Evolutionary conservation across 2,113 vertebrate genomes (phyloP), one percentile per base, ranked within the genome.

Genomic region (Ammodytes marinus): DNA sequence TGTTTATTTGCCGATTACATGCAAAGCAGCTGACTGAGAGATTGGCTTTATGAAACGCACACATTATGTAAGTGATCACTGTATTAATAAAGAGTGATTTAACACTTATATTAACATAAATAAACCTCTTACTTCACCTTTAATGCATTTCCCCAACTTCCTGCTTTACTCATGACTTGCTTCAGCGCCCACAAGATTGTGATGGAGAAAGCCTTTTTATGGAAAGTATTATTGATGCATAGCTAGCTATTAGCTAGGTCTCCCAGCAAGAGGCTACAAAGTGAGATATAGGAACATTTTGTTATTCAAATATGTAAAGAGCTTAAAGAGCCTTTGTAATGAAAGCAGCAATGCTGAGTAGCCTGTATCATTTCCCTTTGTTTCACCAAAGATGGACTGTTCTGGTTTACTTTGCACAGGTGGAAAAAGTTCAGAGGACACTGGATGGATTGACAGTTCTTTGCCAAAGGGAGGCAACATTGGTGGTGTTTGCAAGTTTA

Each of bases 191-290:
- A 0, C 50, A 58, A 9, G 50, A 59, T 49, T 39, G 60, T 66
- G 60, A 86, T 72, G 27, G 80, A 78, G 75, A 27, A 39, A 49
- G 54, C 61, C 40, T 8, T 83, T 74, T 75, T 53, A 59, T 42
- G 15, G 42, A 8, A 54, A 69, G 13, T 70, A 50, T 57, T 70
- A 50, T 57, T 61, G 17, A 60, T 15, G 27, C 61, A 35, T 19
- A 27, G 27, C 27, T 27, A 27, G 27, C 27, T 27, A 27, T 27
- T 27, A 27, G 27, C 27, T 27, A 46, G 46, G 35, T 55, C 45
- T 57, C 35, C 15, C 43, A 35, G 49, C 53, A 74, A 27, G 39
- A 47, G 17, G 76, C 52, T 42, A 61, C 15, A 49, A 15, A 68
- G 7, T 58, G 35, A 73, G 8, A 46, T 35, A 54, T 59, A 3